A percentile compares a stretch with the other conserved stretches of the same genome.
Evolutionary conservation across 2,113 vertebrate genomes (phyloP).

Genomic region (Leucopternis melanops): DNA sequence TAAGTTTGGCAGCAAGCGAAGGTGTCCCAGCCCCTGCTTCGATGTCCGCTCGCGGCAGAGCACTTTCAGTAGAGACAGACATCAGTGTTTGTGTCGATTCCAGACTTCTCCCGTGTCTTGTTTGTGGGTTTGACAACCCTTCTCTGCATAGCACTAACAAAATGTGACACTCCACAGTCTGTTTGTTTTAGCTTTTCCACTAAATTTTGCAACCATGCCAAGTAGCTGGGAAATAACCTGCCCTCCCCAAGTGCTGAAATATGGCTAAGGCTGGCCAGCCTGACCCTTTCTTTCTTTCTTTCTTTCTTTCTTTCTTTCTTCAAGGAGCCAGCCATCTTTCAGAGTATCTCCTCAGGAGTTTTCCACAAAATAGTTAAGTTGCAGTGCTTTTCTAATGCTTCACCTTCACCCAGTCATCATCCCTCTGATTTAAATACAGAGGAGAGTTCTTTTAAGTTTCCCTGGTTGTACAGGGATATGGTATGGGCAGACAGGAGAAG

Average conservation of each 20-base stretch:
- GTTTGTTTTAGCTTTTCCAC: slow-evolving; percentile 15
- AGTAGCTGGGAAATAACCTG: not conserved
- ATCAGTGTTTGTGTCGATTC: not conserved
- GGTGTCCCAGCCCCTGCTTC: not conserved
- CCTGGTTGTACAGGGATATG: no score
- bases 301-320: no score
- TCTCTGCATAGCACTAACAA: not conserved
- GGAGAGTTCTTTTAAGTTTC: no score
- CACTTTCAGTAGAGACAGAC: not conserved
- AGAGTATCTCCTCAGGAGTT: no score
- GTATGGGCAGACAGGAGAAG: no score
- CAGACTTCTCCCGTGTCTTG: not conserved
- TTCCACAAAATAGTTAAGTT: no score
- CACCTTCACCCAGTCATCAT: no score
- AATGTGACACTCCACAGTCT: not conserved
- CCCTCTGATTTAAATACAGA: no score
- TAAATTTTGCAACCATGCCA: not conserved
- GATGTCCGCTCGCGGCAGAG: not conserved
- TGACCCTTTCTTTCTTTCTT: no score
- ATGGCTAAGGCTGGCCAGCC: rapidly evolving
- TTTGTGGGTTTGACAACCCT: not conserved
- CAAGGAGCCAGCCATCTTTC: no score
- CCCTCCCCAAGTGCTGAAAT: not conserved
- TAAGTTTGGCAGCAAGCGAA: not conserved
- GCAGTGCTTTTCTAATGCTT: no score